A percentile compares a stretch with the other conserved stretches of the same genome.
Evolutionary conservation across 2,888 invertebrate species (phyloP).

Genomic region (Callinectes sapidus): DNA sequence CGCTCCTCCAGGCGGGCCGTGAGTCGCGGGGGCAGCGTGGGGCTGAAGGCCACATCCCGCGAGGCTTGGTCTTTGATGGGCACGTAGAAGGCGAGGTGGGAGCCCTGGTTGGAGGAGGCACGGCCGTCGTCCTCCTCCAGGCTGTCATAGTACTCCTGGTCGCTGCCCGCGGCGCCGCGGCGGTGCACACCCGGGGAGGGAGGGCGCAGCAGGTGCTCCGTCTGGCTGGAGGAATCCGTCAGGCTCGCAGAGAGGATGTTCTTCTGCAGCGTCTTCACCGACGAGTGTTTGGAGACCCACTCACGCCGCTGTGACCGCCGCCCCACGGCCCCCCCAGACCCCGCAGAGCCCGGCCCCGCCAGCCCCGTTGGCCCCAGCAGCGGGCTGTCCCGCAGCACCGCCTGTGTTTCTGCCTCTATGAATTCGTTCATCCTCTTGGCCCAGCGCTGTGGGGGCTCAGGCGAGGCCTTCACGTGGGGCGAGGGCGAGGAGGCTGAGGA

Average conservation of each 20-base stretch:
- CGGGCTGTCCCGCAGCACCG: slow-evolving; percentile 53
- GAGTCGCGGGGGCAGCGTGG: slow-evolving; percentile 51
- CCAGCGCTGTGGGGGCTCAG: slow-evolving; percentile 49
- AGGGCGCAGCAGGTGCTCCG: slow-evolving; percentile 20
- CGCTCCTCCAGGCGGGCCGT: slow-evolving; percentile 54
- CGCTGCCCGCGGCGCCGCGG: slow-evolving; percentile 52
- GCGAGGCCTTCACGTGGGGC: neutral
- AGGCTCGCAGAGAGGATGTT: slow-evolving; percentile 52
- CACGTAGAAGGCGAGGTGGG: slow-evolving; percentile 58
- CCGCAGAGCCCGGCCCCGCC: neutral
- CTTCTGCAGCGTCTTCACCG: slow-evolving; percentile 58
- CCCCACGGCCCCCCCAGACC: neutral
- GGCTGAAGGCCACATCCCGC: neutral
- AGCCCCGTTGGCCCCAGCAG: slow-evolving; percentile 16
- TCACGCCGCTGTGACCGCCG: slow-evolving; percentile 57
- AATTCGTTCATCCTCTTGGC: slow-evolving; percentile 54
- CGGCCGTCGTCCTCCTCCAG: slow-evolving; percentile 61
- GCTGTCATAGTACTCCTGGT: slow-evolving; percentile 62
- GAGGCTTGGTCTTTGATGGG: slow-evolving; percentile 48
- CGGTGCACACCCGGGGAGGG: slow-evolving; percentile 1
- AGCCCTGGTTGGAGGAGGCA: neutral
- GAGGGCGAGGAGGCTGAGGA: neutral
- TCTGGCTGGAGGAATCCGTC: slow-evolving; percentile 55
- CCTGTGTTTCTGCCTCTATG: slow-evolving; percentile 56
- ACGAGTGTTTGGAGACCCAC: slow-evolving; percentile 60